Base-by-base conservation (phyloP, 2,797 vertebrate genomes). In the Telmatherina bonti region DNA sequence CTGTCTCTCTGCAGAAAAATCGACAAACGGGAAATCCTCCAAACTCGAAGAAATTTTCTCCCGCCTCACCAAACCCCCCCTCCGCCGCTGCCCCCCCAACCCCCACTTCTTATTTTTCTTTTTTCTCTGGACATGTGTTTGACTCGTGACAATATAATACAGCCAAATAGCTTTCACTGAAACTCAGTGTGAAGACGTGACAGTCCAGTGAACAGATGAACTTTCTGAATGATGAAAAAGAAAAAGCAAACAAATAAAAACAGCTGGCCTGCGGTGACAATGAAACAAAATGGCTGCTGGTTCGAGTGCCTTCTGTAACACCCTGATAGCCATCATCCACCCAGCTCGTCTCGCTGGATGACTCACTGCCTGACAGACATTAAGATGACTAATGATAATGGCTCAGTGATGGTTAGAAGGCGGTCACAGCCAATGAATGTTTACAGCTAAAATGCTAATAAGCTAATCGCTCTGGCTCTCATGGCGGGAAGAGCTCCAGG, bases 391-490 rank as follows among this genome's bases (percentile, higher is more conserved):
- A 79, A 91, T 84, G 85, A 74, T 82, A 74, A 90, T 78, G 89
- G 83, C 87, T 78, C 64, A 81, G 87, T 72, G 82, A 86, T 87
- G 82, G 90, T 87, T 76, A 70, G 82, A 84, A 78, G 88, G 88
- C 78, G 84, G 88, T 89, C 87, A 87, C 92, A 91, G 91, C 88
- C 83, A 92, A 90, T 91, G 87, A 92, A 91, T 93, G 92, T 94
- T 94, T 93, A 93, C 91, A 92, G 89, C 90, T 82, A 89, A 90
- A 87, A 93, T 91, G 90, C 89, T 90, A 91, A 94, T 93, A 94
- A 94, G 93, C 93, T 93, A 93, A 91, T 87, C 58, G 59, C 85
- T 90, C 82, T 74, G 85, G 87, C 88, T 89, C 89, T 90, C 54
- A 62, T 74, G 79, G 62, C 67, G 80, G 79, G 76, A 85, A 73